Evolutionary conservation across 2,113 vertebrate species (phyloP), one percentile per base, ranked within the genome.

Genomic region (Mus spicilegus): DNA sequence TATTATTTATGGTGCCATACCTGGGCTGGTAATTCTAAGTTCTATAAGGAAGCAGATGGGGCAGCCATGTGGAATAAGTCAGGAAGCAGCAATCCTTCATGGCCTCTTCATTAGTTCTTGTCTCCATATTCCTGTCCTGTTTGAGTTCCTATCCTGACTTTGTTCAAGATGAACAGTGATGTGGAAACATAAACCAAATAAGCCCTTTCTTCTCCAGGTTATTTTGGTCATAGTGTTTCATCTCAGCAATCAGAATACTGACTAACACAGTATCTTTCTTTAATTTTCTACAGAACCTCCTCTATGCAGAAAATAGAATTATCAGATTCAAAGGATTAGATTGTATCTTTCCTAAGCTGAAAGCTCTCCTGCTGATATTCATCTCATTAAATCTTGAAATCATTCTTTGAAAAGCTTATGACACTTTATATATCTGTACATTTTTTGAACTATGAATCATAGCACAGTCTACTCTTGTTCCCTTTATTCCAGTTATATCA

Each of bases 371-470:
- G 14, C 46, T 77, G 46, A 46, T 93, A 51, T 89, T 93, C 80
- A 94, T 80, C 72, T 96, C 92, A 90, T 97, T 96, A 96, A 94
- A 78, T 80, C 33, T 90, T 36, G 67, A 94, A 91, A 67, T 54
- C 13, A 30, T 24, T 49, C 75, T 82, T 58, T 69, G 28, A n/a
- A 75, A 46, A 42, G 33, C 12, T 67, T 14, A 30, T 16, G 51
- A 75, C 82, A 19, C 19, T 33, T 85, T 42, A 5, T 3, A 2
- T 78, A 19, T 51, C 33, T 63, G 88, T 65, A 77, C 24, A 56
- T 8, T 84, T 65, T 5, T 19, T 13, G 28, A 65, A 76, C 67
- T 51, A 46, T 72, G 17, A 86, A 28, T 93, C 51, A 84, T 69
- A 28, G 36, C 36, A 3, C n/a, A 33, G 1, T 26, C 67, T 61